Conservation (phyloP, 2,797 vertebrate species). For the Ataeniobius toweri region DNA sequence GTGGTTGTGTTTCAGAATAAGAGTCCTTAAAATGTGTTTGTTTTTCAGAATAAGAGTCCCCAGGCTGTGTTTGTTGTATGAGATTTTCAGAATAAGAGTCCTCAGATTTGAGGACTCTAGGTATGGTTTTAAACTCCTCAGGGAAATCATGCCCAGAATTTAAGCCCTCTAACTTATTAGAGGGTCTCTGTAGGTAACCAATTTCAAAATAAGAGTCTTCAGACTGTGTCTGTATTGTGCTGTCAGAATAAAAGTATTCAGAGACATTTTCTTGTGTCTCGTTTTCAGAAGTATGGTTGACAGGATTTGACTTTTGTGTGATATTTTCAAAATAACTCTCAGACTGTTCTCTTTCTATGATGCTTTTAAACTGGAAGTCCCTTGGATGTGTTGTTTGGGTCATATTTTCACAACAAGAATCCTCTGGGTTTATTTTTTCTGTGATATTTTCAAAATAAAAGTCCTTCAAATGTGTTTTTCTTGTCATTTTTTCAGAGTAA, state of each 20-base stretch:
- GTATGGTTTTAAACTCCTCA: too few species aligned
- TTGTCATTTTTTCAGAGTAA: neutral
- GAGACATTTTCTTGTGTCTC: neutral
- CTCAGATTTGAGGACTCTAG: neutral
- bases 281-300: slow-evolving; percentile 2
- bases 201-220: slow-evolving; percentile 26
- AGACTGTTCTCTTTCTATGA: neutral
- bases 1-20: neutral
- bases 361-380: neutral
- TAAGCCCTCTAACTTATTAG: neutral
- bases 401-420: neutral
- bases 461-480: too few species aligned
- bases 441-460: neutral
- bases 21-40: neutral
- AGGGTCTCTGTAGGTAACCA: neutral
- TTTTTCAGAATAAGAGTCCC: slow-evolving; percentile 6
- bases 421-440: neutral
- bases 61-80: neutral
- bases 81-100: neutral
- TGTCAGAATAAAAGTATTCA: slow-evolving; percentile 13
- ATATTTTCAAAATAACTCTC: slow-evolving; percentile 2
- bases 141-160: neutral
- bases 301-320: neutral
- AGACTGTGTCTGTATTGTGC: neutral
- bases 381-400: neutral